A percentile compares a stretch with the other conserved stretches of the same genome.
These are phyloP conservation scores for Indicator maculatus DNA, from an alignment of 2,113 vertebrate species.

Conservation along the genomic window DNA sequence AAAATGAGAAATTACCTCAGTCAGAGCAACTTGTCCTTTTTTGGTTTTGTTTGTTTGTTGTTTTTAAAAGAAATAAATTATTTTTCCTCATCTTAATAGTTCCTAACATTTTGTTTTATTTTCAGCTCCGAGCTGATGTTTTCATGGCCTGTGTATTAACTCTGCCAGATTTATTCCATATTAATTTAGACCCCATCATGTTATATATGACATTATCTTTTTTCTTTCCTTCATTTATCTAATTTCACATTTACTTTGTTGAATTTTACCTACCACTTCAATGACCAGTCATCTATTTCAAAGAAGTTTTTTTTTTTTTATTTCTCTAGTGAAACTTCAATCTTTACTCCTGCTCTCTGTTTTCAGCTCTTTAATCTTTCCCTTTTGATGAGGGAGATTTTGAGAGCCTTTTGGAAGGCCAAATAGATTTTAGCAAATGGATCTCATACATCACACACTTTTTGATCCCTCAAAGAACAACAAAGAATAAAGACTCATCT, in stretches of 20 bases:
- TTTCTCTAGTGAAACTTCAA: background rate
- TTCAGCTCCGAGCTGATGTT: background rate
- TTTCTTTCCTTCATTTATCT: background rate
- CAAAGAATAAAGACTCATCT: background rate
- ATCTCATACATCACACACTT: background rate
- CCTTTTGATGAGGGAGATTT: background rate
- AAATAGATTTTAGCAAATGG: background rate
- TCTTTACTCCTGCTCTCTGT: background rate
- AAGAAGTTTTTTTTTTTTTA: background rate
- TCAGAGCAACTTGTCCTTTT: background rate
- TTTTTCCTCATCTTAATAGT: background rate
- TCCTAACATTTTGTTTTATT: background rate
- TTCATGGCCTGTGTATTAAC: background rate
- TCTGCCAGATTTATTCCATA: background rate
- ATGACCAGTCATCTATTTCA: background rate
- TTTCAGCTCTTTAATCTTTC: background rate
- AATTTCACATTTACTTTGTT: background rate
- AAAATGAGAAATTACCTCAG: background rate
- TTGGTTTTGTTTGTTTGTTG: too few species aligned
- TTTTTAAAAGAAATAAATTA: too few species aligned
- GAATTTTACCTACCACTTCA: background rate
- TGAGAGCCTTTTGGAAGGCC: background rate
- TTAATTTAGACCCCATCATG: background rate
- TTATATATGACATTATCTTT: background rate
- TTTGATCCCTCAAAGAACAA: background rate